These are phyloP conservation scores for Thamnaconus septentrionalis DNA, from an alignment of 2,113 vertebrate genomes.

Conservation along the genomic window DNA sequence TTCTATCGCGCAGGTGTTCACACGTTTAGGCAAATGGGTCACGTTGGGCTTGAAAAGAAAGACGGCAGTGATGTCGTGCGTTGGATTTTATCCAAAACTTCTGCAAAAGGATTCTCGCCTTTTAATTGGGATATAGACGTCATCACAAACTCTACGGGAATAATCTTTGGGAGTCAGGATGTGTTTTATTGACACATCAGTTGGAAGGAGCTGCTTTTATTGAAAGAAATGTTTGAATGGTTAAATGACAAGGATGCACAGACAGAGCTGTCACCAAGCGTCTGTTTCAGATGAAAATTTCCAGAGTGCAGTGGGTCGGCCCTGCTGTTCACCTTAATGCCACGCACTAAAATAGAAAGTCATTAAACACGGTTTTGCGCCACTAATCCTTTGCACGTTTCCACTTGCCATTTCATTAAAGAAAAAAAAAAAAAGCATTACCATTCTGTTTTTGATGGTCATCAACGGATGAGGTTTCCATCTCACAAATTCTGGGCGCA, in stretches of 20 bases:
- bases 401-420: too few species aligned
- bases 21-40: conserved; percentile 53
- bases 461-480: conserved; percentile 11
- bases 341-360: conserved; percentile 50
- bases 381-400: too few species aligned
- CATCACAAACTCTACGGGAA: too few species aligned
- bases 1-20: conserved; percentile 52
- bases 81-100: too few species aligned
- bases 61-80: background rate
- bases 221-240: too few species aligned
- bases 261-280: conserved; percentile 32
- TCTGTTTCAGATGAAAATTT: conserved; percentile 30
- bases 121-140: too few species aligned
- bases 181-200: too few species aligned
- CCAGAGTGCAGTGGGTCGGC: conserved; percentile 14
- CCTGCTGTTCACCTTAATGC: conserved; percentile 38
- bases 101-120: too few species aligned
- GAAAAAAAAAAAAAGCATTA: too few species aligned
- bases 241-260: conserved; percentile 4
- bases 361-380: conserved; percentile 24
- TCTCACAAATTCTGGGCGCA: too few species aligned
- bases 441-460: conserved; percentile 17
- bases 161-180: too few species aligned
- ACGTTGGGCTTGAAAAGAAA: conserved; percentile 18
- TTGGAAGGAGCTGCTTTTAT: too few species aligned